phyloP scores from a whole-genome alignment of 1,140 invertebrate species.

The Dendroctonus valens region DNA sequence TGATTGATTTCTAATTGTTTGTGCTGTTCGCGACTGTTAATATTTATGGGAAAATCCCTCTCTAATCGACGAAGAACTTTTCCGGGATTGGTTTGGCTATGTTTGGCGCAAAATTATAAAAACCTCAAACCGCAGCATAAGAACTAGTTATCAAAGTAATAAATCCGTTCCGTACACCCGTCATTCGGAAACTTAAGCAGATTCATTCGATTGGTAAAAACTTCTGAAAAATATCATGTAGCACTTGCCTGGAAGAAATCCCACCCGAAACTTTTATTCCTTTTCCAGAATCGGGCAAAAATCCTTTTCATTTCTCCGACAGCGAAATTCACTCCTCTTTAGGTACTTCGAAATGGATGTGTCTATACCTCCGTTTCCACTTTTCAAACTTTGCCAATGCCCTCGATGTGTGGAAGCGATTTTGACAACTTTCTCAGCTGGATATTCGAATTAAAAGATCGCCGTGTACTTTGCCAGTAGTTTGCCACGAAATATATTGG shows the following conservation, averaged over 20 bases:
- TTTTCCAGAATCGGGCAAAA: neutral
- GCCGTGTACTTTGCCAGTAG: no score
- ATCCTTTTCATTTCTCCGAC: slow-evolving; percentile 9
- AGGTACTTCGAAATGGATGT: slow-evolving; percentile 6
- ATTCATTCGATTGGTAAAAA: slow-evolving; percentile 5
- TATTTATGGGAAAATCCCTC: slow-evolving; percentile 7
- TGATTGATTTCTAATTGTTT: slow-evolving; percentile 12
- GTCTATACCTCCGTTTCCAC: slow-evolving; percentile 3
- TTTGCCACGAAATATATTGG: no score
- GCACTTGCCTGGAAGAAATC: slow-evolving; percentile 9
- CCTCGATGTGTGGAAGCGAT: neutral
- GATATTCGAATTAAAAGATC: no score
- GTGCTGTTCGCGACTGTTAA: neutral
- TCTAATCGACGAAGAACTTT: no score
- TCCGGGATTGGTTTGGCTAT: neutral
- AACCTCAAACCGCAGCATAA: neutral
- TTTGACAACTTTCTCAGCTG: neutral
- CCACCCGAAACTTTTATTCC: slow-evolving; percentile 9
- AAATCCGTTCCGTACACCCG: neutral
- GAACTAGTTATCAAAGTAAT: slow-evolving; percentile 3
- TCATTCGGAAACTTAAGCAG: neutral
- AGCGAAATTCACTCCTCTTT: slow-evolving; percentile 16
- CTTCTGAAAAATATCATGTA: slow-evolving; percentile 5
- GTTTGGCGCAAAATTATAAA: neutral
- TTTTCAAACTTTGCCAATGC: neutral